Conservation (phyloP, 1,140 invertebrate genomes). For the Trachelipus rathkii region DNA sequence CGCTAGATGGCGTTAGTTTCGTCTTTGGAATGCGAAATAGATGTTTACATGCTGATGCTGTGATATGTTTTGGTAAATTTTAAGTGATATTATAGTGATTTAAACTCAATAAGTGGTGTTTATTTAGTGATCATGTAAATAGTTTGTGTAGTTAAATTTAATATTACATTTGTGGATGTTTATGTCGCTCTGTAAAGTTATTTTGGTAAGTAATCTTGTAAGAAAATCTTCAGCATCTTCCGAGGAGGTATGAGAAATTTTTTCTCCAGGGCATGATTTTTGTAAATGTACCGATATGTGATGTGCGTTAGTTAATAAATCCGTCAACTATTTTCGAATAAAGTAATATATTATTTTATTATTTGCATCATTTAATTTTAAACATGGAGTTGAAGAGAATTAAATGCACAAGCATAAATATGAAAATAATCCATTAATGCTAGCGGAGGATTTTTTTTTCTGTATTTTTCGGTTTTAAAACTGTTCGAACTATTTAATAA, state of each 20-base stretch:
- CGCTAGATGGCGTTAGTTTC: background rate
- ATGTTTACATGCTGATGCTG: background rate
- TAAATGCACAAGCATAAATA: background rate
- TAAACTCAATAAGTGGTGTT: background rate
- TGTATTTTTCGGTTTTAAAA: background rate
- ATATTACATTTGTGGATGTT: background rate
- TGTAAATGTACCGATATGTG: too few relatives aligned
- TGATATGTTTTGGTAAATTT: background rate
- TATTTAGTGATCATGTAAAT: background rate
- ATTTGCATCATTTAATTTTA: background rate
- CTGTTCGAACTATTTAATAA: background rate
- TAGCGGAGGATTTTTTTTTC: background rate
- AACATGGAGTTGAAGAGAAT: background rate
- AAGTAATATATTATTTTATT: too few relatives aligned
- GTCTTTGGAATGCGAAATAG: background rate
- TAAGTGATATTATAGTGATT: background rate
- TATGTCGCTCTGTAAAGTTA: background rate
- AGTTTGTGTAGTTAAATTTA: background rate
- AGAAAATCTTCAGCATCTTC: background rate
- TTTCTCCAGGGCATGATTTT: background rate
- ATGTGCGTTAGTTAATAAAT: too few relatives aligned
- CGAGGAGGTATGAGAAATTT: background rate
- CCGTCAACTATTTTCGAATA: too few relatives aligned
- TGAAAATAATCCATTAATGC: background rate
- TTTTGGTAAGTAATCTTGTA: background rate